phyloP scores from a whole-genome alignment of 2,888 invertebrate genomes.

The Cinara cedri region DNA sequence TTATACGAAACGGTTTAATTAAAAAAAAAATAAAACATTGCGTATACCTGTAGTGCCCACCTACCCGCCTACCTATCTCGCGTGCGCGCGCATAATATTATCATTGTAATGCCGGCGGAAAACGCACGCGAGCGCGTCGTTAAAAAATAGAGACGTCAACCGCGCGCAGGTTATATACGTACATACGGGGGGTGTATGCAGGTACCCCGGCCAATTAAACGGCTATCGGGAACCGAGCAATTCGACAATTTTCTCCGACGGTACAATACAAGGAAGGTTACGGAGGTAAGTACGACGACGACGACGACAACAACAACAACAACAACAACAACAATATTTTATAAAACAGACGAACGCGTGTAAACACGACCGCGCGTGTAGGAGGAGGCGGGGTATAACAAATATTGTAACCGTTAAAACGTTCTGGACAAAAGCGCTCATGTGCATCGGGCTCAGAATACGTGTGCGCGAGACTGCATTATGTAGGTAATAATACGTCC shows the following conservation, averaged over 20 bases:
- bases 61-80: background rate
- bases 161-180: background rate
- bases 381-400: background rate
- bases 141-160: background rate
- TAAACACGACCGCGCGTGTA: conserved; percentile 1
- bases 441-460: too few species aligned
- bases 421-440: too few species aligned
- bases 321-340: too few species aligned
- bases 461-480: too few species aligned
- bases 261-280: too few species aligned
- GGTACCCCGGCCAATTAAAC: conserved; percentile 7
- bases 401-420: background rate
- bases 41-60: background rate
- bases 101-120: background rate
- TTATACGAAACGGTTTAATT: conserved; percentile 35
- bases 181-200: background rate
- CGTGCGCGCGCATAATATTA: background rate
- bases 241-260: conserved; percentile 1
- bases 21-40: conserved; percentile 21
- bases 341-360: background rate
- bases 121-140: background rate
- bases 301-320: too few species aligned
- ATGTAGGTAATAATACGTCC: too few species aligned
- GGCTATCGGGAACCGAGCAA: background rate
- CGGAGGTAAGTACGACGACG: too few species aligned